A percentile compares a stretch with the other conserved stretches of the same genome.
Evolutionary conservation across 2,113 vertebrate species (phyloP).

Genomic region (Colinus virginianus): DNA sequence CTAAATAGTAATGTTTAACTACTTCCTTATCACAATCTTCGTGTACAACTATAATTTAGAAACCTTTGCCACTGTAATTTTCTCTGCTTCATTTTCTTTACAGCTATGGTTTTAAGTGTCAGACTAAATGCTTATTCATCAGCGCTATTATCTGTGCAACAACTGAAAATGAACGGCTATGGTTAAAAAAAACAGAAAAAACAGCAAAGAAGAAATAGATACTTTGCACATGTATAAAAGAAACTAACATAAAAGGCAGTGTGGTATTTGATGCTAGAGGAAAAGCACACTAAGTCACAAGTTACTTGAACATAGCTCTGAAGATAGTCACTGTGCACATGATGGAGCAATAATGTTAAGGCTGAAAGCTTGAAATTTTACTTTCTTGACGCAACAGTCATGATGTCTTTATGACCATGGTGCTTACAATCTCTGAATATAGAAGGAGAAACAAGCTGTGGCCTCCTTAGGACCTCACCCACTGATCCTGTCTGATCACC

Average conservation of each 20-base stretch:
- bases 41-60: conserved; percentile 71
- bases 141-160: conserved; percentile 48
- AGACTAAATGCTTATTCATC: conserved; percentile 66
- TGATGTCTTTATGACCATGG: background rate
- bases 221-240: background rate
- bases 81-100: conserved; percentile 60
- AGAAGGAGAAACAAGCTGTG: background rate
- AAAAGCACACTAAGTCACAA: background rate
- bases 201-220: conserved; percentile 11
- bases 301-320: background rate
- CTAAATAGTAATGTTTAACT: conserved; percentile 79
- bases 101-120: conserved; percentile 46
- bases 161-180: conserved; percentile 61
- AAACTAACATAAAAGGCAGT: background rate
- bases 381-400: background rate
- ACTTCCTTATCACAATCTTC: conserved; percentile 76
- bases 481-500: background rate
- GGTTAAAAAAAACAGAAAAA: background rate
- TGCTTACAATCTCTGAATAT: background rate
- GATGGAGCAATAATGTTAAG: background rate
- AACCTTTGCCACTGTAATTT: conserved; percentile 76
- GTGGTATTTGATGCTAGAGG: background rate
- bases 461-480: background rate
- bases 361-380: background rate
- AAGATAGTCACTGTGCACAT: background rate